phyloP scores from a whole-genome alignment of 2,888 invertebrate genomes.

The Chloroclystis v-ata region DNA sequence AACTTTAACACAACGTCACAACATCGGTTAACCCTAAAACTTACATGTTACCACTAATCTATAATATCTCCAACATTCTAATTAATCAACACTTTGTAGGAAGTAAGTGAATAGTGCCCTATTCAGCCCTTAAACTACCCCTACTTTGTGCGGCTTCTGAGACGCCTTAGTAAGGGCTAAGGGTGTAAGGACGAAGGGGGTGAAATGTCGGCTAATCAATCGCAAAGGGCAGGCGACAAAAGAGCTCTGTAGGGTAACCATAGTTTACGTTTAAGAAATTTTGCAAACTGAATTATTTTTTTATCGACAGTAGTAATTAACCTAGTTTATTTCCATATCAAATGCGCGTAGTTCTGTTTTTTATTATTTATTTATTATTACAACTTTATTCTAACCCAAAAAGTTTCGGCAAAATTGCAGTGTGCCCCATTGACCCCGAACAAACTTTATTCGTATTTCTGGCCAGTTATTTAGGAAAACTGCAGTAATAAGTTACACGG shows the following conservation, averaged over 20 bases:
- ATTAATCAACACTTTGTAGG: conserved; percentile 16
- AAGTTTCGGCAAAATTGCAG: too few relatives aligned
- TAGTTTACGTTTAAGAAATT: too few relatives aligned
- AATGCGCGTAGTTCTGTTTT: too few relatives aligned
- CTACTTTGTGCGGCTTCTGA: conserved; percentile 51
- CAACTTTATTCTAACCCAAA: too few relatives aligned
- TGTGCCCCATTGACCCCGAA: background rate
- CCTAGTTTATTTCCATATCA: too few relatives aligned
- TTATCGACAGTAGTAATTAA: too few relatives aligned
- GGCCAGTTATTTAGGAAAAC: background rate
- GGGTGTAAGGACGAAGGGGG: conserved; percentile 54
- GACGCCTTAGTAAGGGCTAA: conserved; percentile 51
- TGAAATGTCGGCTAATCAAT: conserved; percentile 74
- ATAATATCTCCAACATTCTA: background rate
- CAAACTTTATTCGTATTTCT: background rate
- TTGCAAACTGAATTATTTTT: too few relatives aligned
- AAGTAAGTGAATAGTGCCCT: conserved; percentile 6
- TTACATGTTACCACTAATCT: background rate
- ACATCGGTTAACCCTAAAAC: background rate
- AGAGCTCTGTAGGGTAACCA: conserved; percentile 36
- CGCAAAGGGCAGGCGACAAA: conserved; percentile 67
- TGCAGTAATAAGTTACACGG: background rate
- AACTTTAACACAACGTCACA: too few relatives aligned
- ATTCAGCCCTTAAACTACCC: conserved; percentile 18
- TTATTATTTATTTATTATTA: too few relatives aligned